Evolutionary conservation across 2,888 invertebrate species (phyloP).

Genomic region (Stenichneumon culpator): DNA sequence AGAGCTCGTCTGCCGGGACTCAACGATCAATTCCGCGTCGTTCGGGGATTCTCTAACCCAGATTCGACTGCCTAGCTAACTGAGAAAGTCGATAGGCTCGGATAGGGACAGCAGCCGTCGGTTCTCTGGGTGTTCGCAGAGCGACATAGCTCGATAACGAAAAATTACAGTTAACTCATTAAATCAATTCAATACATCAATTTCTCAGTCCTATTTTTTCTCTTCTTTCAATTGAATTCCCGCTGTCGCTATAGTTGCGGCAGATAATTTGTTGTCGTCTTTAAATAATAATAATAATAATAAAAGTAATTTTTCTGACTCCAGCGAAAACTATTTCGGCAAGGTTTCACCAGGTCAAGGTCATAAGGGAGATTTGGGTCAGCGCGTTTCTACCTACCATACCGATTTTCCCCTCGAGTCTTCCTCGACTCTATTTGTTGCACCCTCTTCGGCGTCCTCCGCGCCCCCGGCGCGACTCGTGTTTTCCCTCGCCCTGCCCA

Average conservation of each 20-base stretch:
- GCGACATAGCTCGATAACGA: not conserved
- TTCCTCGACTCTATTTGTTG: slow-evolving; percentile 23
- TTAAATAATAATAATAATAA: too few relatives aligned
- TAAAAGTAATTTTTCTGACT: not conserved
- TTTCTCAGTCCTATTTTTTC: too few relatives aligned
- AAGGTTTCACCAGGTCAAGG: slow-evolving; percentile 40
- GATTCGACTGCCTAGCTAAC: slow-evolving; percentile 57
- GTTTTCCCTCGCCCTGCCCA: slow-evolving; percentile 6
- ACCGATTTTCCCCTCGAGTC: slow-evolving; percentile 40
- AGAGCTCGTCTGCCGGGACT: slow-evolving; percentile 47
- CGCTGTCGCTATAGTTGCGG: too few relatives aligned
- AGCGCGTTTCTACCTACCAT: slow-evolving; percentile 9
- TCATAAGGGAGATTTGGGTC: slow-evolving; percentile 23
- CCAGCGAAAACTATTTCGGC: not conserved
- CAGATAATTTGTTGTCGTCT: too few relatives aligned
- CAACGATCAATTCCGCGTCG: slow-evolving; percentile 63
- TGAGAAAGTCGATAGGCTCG: slow-evolving; percentile 61
- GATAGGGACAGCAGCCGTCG: slow-evolving; percentile 11
- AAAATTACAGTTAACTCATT: not conserved
- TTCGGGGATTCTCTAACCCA: slow-evolving; percentile 67
- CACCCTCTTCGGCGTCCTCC: slow-evolving; percentile 13
- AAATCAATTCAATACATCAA: too few relatives aligned
- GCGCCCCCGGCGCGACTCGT: not conserved
- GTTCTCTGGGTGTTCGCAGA: not conserved
- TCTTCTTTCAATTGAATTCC: too few relatives aligned